These are phyloP conservation scores for Criorhina ranunculi DNA, from an alignment of 2,888 invertebrate genomes.

Conservation along the genomic window DNA sequence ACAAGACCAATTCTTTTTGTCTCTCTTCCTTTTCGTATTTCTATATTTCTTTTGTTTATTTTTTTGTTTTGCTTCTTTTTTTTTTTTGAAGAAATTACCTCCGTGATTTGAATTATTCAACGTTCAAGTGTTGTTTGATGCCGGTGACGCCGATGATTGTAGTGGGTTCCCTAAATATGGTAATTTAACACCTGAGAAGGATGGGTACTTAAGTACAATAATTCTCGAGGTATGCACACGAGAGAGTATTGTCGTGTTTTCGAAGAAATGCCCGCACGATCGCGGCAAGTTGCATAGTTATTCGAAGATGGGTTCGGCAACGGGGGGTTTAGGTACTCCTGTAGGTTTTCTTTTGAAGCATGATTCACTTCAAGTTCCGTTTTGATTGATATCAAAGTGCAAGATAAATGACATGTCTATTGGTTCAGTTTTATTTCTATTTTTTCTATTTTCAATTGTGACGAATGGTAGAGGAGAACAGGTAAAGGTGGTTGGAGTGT, in stretches of 20 bases:
- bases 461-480: background rate
- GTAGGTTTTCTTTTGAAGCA: constrained; percentile 4
- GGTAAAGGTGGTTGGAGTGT: background rate
- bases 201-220: constrained; percentile 47
- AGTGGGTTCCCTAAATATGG: constrained; percentile 65
- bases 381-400: constrained; percentile 67
- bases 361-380: constrained; percentile 71
- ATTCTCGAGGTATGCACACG: constrained; percentile 30
- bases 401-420: constrained; percentile 69
- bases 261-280: constrained; percentile 71
- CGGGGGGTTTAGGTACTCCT: constrained; percentile 10
- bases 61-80: too few relatives aligned
- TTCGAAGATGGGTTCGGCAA: background rate
- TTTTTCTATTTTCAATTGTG: background rate
- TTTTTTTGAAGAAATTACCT: constrained; percentile 58
- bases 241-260: constrained; percentile 25
- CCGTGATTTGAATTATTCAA: constrained; percentile 66
- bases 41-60: constrained; percentile 21
- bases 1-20: constrained; percentile 36
- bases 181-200: constrained; percentile 74
- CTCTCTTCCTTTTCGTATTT: background rate
- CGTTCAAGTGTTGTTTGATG: constrained; percentile 40
- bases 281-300: constrained; percentile 32
- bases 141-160: constrained; percentile 17
- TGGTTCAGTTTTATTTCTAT: constrained; percentile 19